Base-by-base conservation (phyloP, 2,797 vertebrate species). In the Liasis olivaceus region DNA sequence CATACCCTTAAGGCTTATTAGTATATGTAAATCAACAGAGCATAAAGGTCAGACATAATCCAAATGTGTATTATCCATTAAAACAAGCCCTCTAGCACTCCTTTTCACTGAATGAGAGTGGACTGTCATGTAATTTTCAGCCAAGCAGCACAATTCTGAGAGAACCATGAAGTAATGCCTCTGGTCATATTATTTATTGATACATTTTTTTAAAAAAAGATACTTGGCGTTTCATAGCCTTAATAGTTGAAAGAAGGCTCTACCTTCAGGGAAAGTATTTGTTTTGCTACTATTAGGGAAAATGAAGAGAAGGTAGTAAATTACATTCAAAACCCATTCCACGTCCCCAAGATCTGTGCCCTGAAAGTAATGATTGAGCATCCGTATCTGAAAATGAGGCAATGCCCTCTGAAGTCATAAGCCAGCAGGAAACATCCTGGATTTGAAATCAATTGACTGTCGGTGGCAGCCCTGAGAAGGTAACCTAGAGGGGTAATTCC, bases 201-300 rank as follows among this genome's bases (percentile, higher is more conserved):
- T 58, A 58, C 3, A 58, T 90, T 36, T 88, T 24, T 20, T 4
- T 22, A 11, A 9, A 77, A 0, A 77, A 81, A 93, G 58, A 24
- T 13, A 20, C n/a, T 88, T 56, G 24, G 15, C 31, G 63, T 81
- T 81, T 81, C 47, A 88, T 88, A 26, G 47, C 6, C 59, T 64
- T 90, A 54, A n/a, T n/a, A 87, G 85, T 7, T 12, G 42, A 72
- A 94, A 93, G 66, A 72, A 95, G 36, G 20, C 51, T 60, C 77
- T 77, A 17, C 36, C 20, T 56, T 8, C 90, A 92, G 66, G 77
- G 93, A 77, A 96, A 81, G 1, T 9, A 51, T 60, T 20, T 6
- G 3, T 51, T 88, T 88, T 81, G 86, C 12, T 62, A 6, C 64
- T 88, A 88, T 77, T 59, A 56, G 42, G 54, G 72, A 56, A 36